Evolutionary conservation across 2,797 vertebrate species (phyloP), one percentile per base, ranked within the genome.

Genomic region (Hippocampus kuda): DNA sequence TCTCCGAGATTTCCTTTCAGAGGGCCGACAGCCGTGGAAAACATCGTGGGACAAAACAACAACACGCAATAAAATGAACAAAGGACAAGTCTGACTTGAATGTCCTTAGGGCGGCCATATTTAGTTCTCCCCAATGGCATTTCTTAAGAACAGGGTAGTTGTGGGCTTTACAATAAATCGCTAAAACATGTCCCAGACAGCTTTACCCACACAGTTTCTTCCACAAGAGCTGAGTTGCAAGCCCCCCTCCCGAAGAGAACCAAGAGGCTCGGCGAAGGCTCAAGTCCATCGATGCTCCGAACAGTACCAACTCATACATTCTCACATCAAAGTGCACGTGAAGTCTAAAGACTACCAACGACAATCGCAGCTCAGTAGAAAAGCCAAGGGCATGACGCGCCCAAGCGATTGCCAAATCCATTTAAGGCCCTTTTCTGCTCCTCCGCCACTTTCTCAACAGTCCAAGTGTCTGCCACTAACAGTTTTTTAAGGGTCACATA

Each of bases 1-100:
- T 91, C 90, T 87, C 88, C 86, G 90, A 89, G 86, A 71, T 89
- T 87, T 88, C 84, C 88, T 89, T 90, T 85, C 85, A 88, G 87
- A 72, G 83, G 81, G 84, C 87, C 87, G 79, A 88, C 80, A 84
- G 87, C 90, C 88, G 80, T 81, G 81, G 81, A 88, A 89, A 88
- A 83, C 85, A 71, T 83, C 85, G 79, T 79, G 79, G 82, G 87
- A 86, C 85, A 84, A 84, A 85, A 88, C 79, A 84, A 85, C 77
- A 74, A 66, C n/a, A 68, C 15, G 75, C 46, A 72, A 9, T 24
- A 56, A 54, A 71, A 71, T 24, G 1, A 51, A 61, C 48, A 62
- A 77, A 74, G 64, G 72, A 18, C 77, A 16, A 69, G 70, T 90
- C 81, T 72, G 77, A 88, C 76, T 81, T 88, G 88, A 87, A 82